These are phyloP conservation scores for Balaeniceps rex DNA, from an alignment of 2,113 vertebrate species.

Conservation along the genomic window DNA sequence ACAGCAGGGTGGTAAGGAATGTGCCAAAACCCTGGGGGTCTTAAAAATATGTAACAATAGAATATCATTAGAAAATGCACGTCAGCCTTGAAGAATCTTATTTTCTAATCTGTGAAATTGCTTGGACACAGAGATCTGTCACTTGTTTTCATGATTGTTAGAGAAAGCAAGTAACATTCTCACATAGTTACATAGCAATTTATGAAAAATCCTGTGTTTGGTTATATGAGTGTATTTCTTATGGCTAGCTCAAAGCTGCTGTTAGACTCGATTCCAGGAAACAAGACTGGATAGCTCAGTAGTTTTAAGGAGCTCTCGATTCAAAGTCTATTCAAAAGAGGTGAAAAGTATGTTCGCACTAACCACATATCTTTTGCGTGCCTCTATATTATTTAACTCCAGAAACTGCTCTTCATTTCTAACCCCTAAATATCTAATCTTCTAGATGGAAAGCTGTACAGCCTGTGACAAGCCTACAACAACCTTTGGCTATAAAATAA, in stretches of 20 bases:
- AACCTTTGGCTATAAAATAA: background rate
- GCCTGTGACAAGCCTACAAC: background rate
- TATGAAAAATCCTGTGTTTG: background rate
- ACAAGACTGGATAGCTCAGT: background rate
- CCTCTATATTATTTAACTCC: background rate
- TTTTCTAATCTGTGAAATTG: background rate
- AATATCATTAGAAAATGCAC: background rate
- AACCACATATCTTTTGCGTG: background rate
- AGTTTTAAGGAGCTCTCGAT: background rate
- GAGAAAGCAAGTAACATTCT: background rate
- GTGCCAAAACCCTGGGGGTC: background rate
- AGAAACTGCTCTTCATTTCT: background rate
- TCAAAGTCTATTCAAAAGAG: background rate
- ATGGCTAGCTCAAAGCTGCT: background rate
- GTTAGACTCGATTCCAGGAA: background rate
- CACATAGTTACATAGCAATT: background rate
- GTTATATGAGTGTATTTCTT: background rate
- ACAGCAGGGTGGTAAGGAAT: background rate
- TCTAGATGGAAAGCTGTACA: background rate
- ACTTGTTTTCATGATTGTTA: background rate
- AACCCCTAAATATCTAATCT: background rate
- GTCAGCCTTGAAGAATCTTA: background rate
- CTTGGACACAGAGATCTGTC: background rate
- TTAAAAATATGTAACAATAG: background rate
- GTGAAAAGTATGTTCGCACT: background rate